phyloP scores from a whole-genome alignment of 2,888 invertebrate genomes.

The Amiota mariae region DNA sequence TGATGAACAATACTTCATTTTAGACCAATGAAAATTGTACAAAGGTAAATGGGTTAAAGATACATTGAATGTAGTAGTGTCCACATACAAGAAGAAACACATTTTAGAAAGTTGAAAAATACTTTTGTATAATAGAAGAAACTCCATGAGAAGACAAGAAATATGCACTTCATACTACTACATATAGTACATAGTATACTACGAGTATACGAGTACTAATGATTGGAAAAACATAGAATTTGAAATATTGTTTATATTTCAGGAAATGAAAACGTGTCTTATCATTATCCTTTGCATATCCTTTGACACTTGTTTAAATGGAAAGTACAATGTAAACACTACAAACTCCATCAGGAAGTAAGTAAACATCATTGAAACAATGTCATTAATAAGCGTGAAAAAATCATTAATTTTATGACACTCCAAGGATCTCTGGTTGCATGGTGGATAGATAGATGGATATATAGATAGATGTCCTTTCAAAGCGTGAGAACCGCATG shows the following conservation, averaged over 20 bases:
- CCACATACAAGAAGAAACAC: too few relatives aligned
- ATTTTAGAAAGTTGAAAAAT: too few relatives aligned
- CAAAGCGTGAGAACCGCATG: slow-evolving; percentile 17
- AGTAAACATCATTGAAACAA: background rate
- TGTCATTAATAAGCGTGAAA: slow-evolving; percentile 12
- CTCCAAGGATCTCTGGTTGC: background rate
- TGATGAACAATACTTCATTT: background rate
- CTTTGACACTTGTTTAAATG: slow-evolving; percentile 19
- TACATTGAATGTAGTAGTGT: too few relatives aligned
- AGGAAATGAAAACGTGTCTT: too few relatives aligned
- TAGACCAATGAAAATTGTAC: background rate
- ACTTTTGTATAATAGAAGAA: background rate
- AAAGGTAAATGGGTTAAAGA: too few relatives aligned
- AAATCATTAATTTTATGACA: slow-evolving; percentile 16
- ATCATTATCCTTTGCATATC: slow-evolving; percentile 16
- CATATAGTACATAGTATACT: too few relatives aligned
- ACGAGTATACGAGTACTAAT: too few relatives aligned
- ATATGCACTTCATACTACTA: background rate
- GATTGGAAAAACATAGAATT: too few relatives aligned
- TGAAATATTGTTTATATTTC: too few relatives aligned
- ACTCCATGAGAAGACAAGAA: background rate
- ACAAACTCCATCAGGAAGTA: background rate
- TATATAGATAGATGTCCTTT: too few relatives aligned
- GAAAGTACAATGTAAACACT: too few relatives aligned
- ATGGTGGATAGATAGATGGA: background rate